Base-by-base conservation (phyloP, 2,797 vertebrate genomes). In the Notamacropus eugenii region DNA sequence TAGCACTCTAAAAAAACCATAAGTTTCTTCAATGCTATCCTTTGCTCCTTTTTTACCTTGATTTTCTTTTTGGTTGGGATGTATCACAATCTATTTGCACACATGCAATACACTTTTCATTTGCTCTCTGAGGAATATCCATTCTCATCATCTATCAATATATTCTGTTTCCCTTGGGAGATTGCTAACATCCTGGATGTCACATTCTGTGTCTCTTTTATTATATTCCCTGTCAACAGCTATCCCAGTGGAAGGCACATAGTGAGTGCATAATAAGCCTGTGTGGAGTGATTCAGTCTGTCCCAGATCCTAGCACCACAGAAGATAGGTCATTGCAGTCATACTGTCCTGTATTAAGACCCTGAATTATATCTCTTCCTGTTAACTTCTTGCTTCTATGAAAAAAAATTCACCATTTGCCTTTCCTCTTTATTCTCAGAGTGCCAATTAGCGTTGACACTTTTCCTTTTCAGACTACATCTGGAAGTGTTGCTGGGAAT, bases 381-480 rank as follows among this genome's bases (percentile, higher is more conserved):
- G 22, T 62, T 34, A 29, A 52, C 12, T 91, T 62, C 13, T 62
- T 93, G 4, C 27, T 24, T 55, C 4, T 54, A 28, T 24, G 55
- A 90, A 93, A 50, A 5, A 57, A 91, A 92, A 94, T 0, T n/a
- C 67, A n/a, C 13, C 34, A 8, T 57, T 91, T 10, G 87, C 3
- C 94, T 93, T 92, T 2, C 62, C 2, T 95, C 9, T 90, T 93
- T 24, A 46, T 54, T 97, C 57, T 82, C 54, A 67, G 28, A 14
- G 34, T 90, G 14, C 14, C 19, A 93, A 6, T 54, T 90, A 62
- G 12, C 31, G 4, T 58, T 52, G 55, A 2, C 11, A 90, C 1
- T 55, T 95, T 27, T 91, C 90, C 54, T 95, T 28, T 62, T 62
- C 58, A 93, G 82, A 92, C 67, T 93, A 27, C 2, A 91, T 40